Conservation (phyloP, 2,888 invertebrate species). For the Anoncus sp. region DNA sequence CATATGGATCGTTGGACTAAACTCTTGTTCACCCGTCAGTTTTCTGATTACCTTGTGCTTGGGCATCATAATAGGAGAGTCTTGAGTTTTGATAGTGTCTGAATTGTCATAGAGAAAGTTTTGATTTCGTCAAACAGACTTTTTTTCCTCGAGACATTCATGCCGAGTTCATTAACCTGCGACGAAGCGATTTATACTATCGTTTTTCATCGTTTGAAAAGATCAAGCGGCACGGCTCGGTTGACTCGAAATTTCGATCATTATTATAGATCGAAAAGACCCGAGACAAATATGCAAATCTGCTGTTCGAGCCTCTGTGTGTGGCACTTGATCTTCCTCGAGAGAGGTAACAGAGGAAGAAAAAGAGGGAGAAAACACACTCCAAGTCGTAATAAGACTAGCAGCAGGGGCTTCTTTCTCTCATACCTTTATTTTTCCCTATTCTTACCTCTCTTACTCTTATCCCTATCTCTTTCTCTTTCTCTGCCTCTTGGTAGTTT, state of each 20-base stretch:
- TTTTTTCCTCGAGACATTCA: too few species aligned
- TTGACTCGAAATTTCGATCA: background rate
- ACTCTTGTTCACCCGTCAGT: too few species aligned
- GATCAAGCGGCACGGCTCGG: background rate
- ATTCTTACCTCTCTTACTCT: background rate
- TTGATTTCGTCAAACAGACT: too few species aligned
- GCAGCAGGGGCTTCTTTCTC: background rate
- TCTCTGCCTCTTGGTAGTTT: background rate
- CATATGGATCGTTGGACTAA: too few species aligned
- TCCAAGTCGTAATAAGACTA: slow-evolving; percentile 1
- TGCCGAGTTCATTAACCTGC: too few species aligned
- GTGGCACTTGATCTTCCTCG: slow-evolving; percentile 3
- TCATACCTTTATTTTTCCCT: background rate
- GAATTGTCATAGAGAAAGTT: too few species aligned
- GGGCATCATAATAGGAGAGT: too few species aligned
- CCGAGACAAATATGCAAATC: background rate
- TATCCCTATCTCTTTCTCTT: background rate
- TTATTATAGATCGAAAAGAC: background rate
- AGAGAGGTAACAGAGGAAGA: background rate
- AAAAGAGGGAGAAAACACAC: background rate
- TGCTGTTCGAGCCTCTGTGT: background rate
- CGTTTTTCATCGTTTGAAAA: background rate
- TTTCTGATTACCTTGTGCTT: too few species aligned
- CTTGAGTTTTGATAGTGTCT: too few species aligned
- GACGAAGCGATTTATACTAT: background rate